Conservation (phyloP, 1,140 invertebrate species). For the Aphis craccivora region DNA sequence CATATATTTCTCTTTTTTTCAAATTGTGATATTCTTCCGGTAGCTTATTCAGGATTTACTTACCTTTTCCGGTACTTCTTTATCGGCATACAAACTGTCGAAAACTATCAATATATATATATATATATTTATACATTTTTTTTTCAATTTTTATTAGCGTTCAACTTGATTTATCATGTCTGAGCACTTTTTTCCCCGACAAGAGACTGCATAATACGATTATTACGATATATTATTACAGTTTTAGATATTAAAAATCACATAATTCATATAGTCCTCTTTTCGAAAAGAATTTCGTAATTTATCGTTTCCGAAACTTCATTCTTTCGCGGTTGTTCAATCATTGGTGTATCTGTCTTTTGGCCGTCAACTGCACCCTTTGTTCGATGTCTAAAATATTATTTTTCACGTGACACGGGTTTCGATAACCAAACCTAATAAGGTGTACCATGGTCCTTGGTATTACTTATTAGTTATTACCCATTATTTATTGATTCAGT, state of each 20-base stretch:
- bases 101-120: not conserved
- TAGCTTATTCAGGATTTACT: conserved; percentile 5
- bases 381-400: not conserved
- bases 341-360: not conserved
- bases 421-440: not conserved
- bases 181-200: not conserved
- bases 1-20: not conserved
- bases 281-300: conserved; percentile 2
- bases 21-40: not conserved
- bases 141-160: not conserved
- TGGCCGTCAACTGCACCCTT: not conserved
- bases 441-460: not conserved
- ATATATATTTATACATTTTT: not conserved
- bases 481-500: not conserved
- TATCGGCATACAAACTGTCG: not conserved
- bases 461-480: not conserved
- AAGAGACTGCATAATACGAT: not conserved
- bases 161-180: not conserved
- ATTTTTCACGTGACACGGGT: not conserved
- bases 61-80: not conserved
- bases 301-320: not conserved
- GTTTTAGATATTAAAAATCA: not conserved
- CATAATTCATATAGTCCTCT: not conserved
- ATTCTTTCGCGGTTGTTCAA: not conserved
- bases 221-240: not conserved